Evolutionary conservation across 2,113 vertebrate genomes (phyloP).

Genomic region (Acanthochromis polyacanthus): DNA sequence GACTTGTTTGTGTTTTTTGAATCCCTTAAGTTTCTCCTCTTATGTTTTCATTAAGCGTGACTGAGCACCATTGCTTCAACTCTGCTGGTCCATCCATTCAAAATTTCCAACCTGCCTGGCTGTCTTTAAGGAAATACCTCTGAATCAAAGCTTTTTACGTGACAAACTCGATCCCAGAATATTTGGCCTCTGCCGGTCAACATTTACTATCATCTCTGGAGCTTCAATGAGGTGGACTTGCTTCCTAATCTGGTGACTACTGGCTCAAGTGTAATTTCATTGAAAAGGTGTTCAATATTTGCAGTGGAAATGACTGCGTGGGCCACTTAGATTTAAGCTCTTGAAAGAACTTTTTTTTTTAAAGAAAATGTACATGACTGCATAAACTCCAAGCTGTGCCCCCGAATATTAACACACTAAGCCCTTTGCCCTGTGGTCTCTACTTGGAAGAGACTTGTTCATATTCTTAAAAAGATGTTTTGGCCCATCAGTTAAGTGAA

Average conservation of each 20-base stretch:
- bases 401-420: neutral
- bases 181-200: conserved; percentile 10
- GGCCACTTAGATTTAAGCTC: neutral
- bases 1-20: conserved; percentile 29
- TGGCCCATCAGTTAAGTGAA: neutral
- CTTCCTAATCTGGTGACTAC: conserved; percentile 7
- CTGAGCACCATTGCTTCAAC: neutral
- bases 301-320: neutral
- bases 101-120: neutral
- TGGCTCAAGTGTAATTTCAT: conserved; percentile 1
- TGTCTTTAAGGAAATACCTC: conserved; percentile 4
- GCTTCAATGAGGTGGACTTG: neutral
- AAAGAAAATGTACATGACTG: neutral
- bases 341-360: conserved; percentile 9
- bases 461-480: neutral
- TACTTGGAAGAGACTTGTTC: neutral
- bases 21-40: conserved; percentile 8
- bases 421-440: neutral
- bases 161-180: neutral
- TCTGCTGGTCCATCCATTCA: neutral
- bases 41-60: conserved; percentile 4
- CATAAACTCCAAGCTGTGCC: neutral
- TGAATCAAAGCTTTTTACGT: conserved; percentile 31
- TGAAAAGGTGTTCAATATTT: neutral
- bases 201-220: neutral